These are phyloP conservation scores for Xiphias gladius DNA, from an alignment of 2,113 vertebrate genomes.

Conservation along the genomic window DNA sequence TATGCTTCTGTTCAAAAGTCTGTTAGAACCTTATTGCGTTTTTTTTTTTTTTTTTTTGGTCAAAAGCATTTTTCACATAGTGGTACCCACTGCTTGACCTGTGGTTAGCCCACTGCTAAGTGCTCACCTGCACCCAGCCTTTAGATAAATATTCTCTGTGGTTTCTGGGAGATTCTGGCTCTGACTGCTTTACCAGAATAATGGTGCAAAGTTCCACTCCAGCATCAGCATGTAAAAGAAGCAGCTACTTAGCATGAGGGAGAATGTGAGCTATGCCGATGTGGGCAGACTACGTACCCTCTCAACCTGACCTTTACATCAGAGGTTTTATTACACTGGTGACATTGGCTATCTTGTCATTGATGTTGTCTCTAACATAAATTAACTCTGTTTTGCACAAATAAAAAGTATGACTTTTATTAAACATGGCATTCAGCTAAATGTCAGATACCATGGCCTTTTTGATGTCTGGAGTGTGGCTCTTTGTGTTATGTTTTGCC, in stretches of 20 bases:
- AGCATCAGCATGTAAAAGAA: slow-evolving; percentile 7
- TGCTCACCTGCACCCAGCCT: slow-evolving; percentile 48
- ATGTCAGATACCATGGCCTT: slow-evolving; percentile 14
- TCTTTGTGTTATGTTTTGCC: slow-evolving; percentile 25
- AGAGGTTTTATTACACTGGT: slow-evolving; percentile 21
- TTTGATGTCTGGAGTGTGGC: slow-evolving; percentile 17
- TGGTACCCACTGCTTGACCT: slow-evolving; percentile 45
- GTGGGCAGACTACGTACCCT: slow-evolving; percentile 48
- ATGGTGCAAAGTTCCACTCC: slow-evolving; percentile 10
- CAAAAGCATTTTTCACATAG: slow-evolving; percentile 11
- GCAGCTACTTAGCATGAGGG: slow-evolving; percentile 39
- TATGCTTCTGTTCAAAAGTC: neutral
- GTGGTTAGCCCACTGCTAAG: slow-evolving; percentile 22
- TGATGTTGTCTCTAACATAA: slow-evolving; percentile 20
- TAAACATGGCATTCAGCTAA: slow-evolving; percentile 37
- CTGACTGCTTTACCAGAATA: slow-evolving; percentile 21
- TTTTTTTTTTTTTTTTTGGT: neutral
- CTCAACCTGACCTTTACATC: slow-evolving; percentile 38
- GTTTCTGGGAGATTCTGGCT: slow-evolving; percentile 25
- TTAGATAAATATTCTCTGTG: slow-evolving; percentile 37
- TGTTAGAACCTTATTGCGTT: neutral
- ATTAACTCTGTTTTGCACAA: slow-evolving; percentile 11
- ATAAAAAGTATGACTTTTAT: slow-evolving; percentile 6
- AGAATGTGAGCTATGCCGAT: slow-evolving; percentile 60
- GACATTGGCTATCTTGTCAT: neutral